Base-by-base conservation (phyloP, 2,113 vertebrate species). In the Mus spicilegus region DNA sequence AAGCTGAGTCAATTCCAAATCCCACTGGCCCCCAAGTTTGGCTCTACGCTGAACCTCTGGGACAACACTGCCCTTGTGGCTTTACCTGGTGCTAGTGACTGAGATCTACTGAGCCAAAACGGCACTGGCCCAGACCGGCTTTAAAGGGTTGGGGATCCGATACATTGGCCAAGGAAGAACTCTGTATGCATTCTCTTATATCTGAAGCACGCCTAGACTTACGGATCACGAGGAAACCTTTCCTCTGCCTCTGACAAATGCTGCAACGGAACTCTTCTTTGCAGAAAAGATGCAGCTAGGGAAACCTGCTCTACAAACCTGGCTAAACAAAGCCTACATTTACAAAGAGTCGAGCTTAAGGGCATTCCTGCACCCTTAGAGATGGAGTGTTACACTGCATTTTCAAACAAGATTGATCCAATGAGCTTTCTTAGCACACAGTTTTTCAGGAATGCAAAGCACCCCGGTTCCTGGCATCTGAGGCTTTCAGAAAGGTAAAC, bases 361-460 rank as follows among this genome's bases (percentile, higher is more conserved):
- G 85, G 75, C 85, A 82, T 77, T 24, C 51, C 24, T 1, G 0
- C 33, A 26, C 54, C 49, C 91, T 90, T 90, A 89, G 90, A 78
- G 16, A 80, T 7, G 11, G 63, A 82, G 54, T 14, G 42, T 63
- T 82, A 24, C 1, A 1, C 30, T 72, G 88, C 77, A 94, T 95
- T 90, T 95, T 93, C 91, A 65, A 96, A 51, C 24, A 5, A 69
- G 81, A 65, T 54, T 39, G 39, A 72, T 54, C 86, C 77, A 42
- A 33, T 84, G 73, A 12, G 22, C 91, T 94, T 90, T 96, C 42
- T 92, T 96, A 93, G 80, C 80, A 93, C 30, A 75, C 0, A 20
- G 17, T 84, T 96, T 92, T 97, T 94, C 65, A 93, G 93, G 88
- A 97, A 97, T 86, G 67, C 46, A 70, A 94, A 96, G 24, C 69